Conservation (phyloP, 64 coral and sea anemone species). For the Pachyseris speciosa region DNA sequence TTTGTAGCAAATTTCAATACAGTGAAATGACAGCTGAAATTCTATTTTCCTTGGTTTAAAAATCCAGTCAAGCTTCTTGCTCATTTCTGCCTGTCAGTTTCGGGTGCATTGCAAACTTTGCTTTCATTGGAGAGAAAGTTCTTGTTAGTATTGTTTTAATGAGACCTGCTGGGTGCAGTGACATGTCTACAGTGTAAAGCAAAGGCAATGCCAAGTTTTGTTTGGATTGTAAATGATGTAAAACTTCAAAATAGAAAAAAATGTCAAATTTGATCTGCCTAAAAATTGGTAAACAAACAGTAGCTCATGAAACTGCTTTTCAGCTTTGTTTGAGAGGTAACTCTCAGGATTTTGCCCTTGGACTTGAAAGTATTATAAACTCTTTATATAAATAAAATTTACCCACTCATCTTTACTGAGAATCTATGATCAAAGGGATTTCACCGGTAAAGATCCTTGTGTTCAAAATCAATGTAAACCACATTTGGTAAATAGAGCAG, state of each 20-base stretch:
- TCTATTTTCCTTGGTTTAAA: not conserved
- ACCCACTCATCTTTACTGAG: too few relatives aligned
- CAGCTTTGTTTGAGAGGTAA: too few relatives aligned
- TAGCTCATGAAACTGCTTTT: not conserved
- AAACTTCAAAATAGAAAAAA: not conserved
- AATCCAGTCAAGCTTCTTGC: not conserved
- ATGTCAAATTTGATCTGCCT: not conserved
- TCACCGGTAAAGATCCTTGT: too few relatives aligned
- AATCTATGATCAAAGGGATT: too few relatives aligned
- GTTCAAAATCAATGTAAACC: too few relatives aligned
- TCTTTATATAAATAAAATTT: too few relatives aligned
- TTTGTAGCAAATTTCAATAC: not conserved
- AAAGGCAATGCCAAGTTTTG: not conserved
- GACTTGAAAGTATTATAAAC: too few relatives aligned
- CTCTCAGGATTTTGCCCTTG: too few relatives aligned
- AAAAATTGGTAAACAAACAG: not conserved
- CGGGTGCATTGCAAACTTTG: not conserved
- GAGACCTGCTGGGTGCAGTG: not conserved
- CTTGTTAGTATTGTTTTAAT: not conserved
- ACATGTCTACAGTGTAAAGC: not conserved
- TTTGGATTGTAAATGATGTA: constrained; percentile 9
- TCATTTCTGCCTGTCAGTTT: not conserved
- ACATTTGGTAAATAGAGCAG: too few relatives aligned
- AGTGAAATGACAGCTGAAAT: not conserved
- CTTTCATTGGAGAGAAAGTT: not conserved